These are phyloP conservation scores for Acanthosoma haemorrhoidale DNA, from an alignment of 2,888 invertebrate genomes.

Conservation along the genomic window DNA sequence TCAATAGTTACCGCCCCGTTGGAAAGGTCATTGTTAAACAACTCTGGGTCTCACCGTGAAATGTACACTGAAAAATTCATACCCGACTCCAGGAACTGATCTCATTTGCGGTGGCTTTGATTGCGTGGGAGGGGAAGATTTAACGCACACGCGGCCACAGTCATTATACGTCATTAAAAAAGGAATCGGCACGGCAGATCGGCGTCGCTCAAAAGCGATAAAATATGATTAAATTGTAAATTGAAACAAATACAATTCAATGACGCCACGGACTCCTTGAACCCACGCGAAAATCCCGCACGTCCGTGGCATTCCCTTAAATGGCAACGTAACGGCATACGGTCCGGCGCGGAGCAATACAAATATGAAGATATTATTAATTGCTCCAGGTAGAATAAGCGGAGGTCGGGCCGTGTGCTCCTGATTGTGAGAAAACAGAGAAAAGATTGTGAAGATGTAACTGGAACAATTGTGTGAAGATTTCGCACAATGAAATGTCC, in stretches of 20 bases:
- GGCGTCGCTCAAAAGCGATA: too few species aligned
- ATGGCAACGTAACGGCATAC: too few species aligned
- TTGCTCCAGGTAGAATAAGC: too few species aligned
- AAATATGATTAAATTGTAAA: too few species aligned
- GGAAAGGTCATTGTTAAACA: background rate
- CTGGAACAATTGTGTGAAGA: conserved; percentile 1
- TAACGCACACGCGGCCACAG: background rate
- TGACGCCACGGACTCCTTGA: too few species aligned
- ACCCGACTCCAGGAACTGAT: background rate
- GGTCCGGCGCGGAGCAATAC: too few species aligned
- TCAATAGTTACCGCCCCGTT: too few species aligned
- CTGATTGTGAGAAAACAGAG: conserved; percentile 7
- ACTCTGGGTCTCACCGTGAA: background rate
- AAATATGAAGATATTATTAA: background rate
- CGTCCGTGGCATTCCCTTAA: too few species aligned
- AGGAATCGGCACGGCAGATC: background rate
- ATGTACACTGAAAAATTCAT: conserved; percentile 10
- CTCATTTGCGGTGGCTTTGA: background rate
- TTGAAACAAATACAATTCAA: too few species aligned
- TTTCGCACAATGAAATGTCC: conserved; percentile 12
- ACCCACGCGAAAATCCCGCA: too few species aligned
- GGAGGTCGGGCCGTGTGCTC: background rate
- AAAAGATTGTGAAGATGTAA: too few species aligned
- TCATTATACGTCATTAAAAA: background rate
- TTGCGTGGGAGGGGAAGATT: background rate